Percentiles rank a stretch among this genome's conserved stretches.
phyloP scores from a whole-genome alignment of 2,797 vertebrate species.

The Gallirallus australis region DNA sequence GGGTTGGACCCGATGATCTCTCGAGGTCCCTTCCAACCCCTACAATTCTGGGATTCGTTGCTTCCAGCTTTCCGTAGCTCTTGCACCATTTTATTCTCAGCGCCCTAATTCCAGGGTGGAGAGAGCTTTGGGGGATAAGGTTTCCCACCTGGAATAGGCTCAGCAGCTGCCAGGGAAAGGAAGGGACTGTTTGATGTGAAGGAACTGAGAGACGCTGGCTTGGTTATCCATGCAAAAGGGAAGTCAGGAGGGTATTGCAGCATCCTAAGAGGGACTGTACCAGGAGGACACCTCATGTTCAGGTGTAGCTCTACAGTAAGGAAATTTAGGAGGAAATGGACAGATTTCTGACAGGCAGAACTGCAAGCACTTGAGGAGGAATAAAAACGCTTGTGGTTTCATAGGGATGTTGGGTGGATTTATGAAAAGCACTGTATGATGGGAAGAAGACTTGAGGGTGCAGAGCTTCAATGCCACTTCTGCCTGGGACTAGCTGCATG shows the following conservation, averaged over 20 bases:
- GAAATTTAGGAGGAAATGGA: background rate
- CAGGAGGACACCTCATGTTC: background rate
- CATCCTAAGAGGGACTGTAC: background rate
- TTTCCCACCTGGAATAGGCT: background rate
- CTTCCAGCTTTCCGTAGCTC: conserved; percentile 23
- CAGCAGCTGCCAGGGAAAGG: background rate
- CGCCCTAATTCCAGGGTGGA: background rate
- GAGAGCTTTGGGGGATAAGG: background rate
- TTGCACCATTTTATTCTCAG: background rate
- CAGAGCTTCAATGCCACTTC: background rate
- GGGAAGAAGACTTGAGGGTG: background rate
- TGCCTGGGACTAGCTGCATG: background rate
- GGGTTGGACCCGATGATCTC: too few species aligned
- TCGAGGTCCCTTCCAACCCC: too few species aligned
- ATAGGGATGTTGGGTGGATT: background rate
- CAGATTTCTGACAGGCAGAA: background rate
- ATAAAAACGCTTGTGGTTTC: background rate
- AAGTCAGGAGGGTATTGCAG: accelerated
- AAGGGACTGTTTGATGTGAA: background rate
- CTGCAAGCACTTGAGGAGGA: background rate
- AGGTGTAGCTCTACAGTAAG: background rate
- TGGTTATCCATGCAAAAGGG: background rate
- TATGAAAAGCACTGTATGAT: background rate
- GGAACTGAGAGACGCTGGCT: background rate
- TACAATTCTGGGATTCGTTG: background rate